Conservation (phyloP, 1,140 invertebrate species). For the Drosophila insularis region DNA sequence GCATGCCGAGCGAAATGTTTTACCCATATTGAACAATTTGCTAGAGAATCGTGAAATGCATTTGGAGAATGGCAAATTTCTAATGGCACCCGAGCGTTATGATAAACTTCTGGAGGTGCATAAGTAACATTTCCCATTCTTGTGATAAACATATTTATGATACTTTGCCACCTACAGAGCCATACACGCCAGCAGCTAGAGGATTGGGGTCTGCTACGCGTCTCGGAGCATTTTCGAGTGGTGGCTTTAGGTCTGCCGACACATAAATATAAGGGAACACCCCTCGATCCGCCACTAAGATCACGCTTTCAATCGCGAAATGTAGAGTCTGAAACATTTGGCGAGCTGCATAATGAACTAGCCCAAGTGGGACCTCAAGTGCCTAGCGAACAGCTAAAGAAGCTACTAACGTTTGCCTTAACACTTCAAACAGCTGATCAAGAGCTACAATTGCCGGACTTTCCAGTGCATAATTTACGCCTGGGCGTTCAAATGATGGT, state of each 20-base stretch:
- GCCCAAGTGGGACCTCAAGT: slow-evolving; percentile 84
- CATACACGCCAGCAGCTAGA: slow-evolving; percentile 86
- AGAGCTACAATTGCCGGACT: slow-evolving; percentile 90
- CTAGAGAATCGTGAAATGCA: slow-evolving; percentile 99
- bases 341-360: slow-evolving; percentile 86
- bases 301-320: slow-evolving; percentile 97
- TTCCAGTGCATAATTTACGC: slow-evolving; percentile 93
- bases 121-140: not conserved
- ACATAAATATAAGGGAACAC: slow-evolving; percentile 95
- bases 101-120: slow-evolving; percentile 93
- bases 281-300: slow-evolving; percentile 96
- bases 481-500: slow-evolving; percentile 89
- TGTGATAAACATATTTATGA: not conserved
- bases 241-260: slow-evolving; percentile 95
- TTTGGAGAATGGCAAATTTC: slow-evolving; percentile 97
- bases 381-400: slow-evolving; percentile 85
- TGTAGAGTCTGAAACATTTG: slow-evolving; percentile 86
- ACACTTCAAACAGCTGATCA: slow-evolving; percentile 88
- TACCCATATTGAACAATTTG: slow-evolving; percentile 98
- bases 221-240: slow-evolving; percentile 95
- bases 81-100: slow-evolving; percentile 94
- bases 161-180: slow-evolving; percentile 84
- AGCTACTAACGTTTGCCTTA: slow-evolving; percentile 89
- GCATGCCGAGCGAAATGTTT: slow-evolving; percentile 97
- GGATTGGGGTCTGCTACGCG: slow-evolving; percentile 92